These are phyloP conservation scores for Dipodomys spectabilis DNA, from an alignment of 2,113 vertebrate species.

Conservation along the genomic window DNA sequence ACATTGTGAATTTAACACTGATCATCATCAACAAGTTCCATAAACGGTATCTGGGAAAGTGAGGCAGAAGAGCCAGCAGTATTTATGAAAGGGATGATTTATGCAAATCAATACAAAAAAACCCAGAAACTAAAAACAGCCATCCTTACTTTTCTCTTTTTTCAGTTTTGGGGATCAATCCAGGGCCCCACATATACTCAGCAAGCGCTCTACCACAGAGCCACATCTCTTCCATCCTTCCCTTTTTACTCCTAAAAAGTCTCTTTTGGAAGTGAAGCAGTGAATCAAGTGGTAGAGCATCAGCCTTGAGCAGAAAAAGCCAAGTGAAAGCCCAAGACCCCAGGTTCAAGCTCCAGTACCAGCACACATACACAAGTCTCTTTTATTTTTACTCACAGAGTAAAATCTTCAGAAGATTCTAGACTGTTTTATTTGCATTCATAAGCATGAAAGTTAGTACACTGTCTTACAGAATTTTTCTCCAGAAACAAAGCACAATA, in stretches of 20 bases:
- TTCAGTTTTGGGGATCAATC: neutral
- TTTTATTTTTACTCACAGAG: slow-evolving; percentile 20
- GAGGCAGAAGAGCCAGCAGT: neutral
- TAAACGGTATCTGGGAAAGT: neutral
- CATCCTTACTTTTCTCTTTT: neutral
- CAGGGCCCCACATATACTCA: neutral
- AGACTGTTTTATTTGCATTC: neutral
- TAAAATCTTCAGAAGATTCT: neutral
- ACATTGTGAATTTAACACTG: neutral
- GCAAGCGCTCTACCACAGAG: neutral
- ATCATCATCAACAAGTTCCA: neutral
- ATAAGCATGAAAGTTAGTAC: neutral
- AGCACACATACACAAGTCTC: too few relatives aligned
- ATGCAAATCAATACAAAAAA: too few relatives aligned
- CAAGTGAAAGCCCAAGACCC: too few relatives aligned
- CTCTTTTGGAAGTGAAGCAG: too few relatives aligned
- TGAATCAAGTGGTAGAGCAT: too few relatives aligned
- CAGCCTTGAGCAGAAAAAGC: too few relatives aligned
- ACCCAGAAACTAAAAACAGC: too few relatives aligned
- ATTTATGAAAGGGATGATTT: neutral
- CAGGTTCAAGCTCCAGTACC: too few relatives aligned
- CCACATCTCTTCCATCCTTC: too few relatives aligned
- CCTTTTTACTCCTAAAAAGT: neutral
- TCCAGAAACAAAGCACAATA: slow-evolving; percentile 24
- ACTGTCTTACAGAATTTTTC: neutral